Percentiles rank a stretch among this genome's conserved stretches.
These are phyloP conservation scores for Aporophyla lueneburgensis DNA, from an alignment of 2,888 invertebrate genomes.

Conservation along the genomic window DNA sequence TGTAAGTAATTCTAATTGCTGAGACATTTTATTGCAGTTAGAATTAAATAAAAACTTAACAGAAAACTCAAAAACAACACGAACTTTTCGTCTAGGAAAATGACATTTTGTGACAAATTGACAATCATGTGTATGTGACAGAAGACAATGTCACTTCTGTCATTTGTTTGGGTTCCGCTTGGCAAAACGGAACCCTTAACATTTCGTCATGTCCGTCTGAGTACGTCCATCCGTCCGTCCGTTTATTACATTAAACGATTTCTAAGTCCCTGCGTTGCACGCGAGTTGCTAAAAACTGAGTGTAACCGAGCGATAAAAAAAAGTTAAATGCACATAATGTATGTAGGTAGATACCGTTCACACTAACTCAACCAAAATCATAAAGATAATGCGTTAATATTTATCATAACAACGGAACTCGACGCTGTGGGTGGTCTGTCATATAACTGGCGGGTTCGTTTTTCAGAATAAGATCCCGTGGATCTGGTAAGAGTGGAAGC, in stretches of 20 bases:
- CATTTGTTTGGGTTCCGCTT: too few relatives aligned
- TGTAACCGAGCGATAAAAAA: too few relatives aligned
- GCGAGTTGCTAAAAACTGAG: too few relatives aligned
- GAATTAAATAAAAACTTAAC: slow-evolving; percentile 42
- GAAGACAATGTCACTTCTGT: neutral
- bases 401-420: neutral
- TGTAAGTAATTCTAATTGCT: slow-evolving; percentile 85
- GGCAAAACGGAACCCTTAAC: neutral
- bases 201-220: neutral
- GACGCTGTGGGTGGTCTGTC: neutral
- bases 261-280: too few relatives aligned
- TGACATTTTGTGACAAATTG: slow-evolving; percentile 27
- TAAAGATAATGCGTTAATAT: too few relatives aligned
- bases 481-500: too few relatives aligned
- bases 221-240: neutral
- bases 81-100: slow-evolving; percentile 18
- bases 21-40: slow-evolving; percentile 76
- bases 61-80: slow-evolving; percentile 59
- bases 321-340: too few relatives aligned
- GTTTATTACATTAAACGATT: neutral
- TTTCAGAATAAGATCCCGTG: too few relatives aligned
- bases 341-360: too few relatives aligned
- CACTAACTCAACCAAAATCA: too few relatives aligned
- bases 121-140: neutral
- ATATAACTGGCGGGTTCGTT: too few relatives aligned